Conservation (phyloP, 53 echinoderm and acorn worm species). For the Temnopleurus reevesii region DNA sequence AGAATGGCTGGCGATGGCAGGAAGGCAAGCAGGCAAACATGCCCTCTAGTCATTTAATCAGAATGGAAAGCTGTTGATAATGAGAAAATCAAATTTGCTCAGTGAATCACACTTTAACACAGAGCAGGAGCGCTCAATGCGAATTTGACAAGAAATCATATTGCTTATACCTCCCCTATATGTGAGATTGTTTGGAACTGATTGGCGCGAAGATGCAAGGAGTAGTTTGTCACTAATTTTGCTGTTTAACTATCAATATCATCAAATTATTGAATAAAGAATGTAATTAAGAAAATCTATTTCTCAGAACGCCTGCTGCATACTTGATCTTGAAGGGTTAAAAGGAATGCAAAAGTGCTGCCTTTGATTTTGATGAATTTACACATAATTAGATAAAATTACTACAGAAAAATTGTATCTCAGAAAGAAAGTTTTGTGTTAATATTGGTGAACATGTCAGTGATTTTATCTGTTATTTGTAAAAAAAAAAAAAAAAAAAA, state of each 20-base stretch:
- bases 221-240: no score
- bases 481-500: no score
- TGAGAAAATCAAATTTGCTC: conserved; percentile 59
- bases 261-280: no score
- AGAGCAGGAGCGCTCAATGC: neutral
- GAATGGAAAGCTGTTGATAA: conserved; percentile 51
- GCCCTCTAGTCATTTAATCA: conserved; percentile 32
- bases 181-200: neutral
- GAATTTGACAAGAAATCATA: conserved; percentile 8
- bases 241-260: no score
- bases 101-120: conserved; percentile 37
- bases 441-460: no score
- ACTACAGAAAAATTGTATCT: no score
- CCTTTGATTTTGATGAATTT: neutral
- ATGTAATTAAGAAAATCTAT: no score
- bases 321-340: no score
- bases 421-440: no score
- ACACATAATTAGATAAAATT: conserved; percentile 3
- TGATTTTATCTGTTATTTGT: no score
- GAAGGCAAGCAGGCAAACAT: neutral
- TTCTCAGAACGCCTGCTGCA: no score
- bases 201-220: neutral
- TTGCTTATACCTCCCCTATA: neutral
- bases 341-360: no score
- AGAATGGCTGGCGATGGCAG: neutral